phyloP scores from a whole-genome alignment of 2,888 invertebrate genomes.

The Selenia dentaria region DNA sequence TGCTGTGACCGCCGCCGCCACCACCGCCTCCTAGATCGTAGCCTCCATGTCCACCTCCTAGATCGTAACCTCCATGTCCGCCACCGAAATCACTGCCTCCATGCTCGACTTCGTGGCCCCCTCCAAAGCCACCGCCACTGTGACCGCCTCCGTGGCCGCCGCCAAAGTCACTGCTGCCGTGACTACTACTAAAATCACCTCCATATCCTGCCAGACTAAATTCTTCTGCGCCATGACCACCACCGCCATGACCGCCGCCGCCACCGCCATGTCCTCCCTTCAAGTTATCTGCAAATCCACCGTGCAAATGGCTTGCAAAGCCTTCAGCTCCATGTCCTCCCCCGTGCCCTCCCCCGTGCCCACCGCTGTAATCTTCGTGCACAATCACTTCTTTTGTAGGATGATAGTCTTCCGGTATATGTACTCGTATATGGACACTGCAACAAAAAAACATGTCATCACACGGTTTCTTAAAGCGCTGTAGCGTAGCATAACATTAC shows the following conservation, averaged over 20 bases:
- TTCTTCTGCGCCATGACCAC: slow-evolving; percentile 55
- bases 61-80: slow-evolving; percentile 46
- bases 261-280: slow-evolving; percentile 51
- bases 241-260: slow-evolving; percentile 55
- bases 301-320: slow-evolving; percentile 1
- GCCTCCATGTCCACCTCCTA: slow-evolving; percentile 54
- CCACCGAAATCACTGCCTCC: slow-evolving; percentile 48
- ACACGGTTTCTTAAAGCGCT: slow-evolving; percentile 3
- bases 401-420: slow-evolving; percentile 79
- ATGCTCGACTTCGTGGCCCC: slow-evolving; percentile 19
- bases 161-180: too few relatives aligned
- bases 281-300: slow-evolving; percentile 14
- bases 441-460: slow-evolving; percentile 46
- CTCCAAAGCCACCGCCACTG: slow-evolving; percentile 39
- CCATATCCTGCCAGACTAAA: too few relatives aligned
- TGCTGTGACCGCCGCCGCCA: slow-evolving; percentile 31
- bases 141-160: slow-evolving; percentile 37
- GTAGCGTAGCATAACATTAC: not conserved
- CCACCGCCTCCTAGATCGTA: slow-evolving; percentile 45
- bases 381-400: slow-evolving; percentile 74
- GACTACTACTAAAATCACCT: too few relatives aligned
- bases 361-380: slow-evolving; percentile 53
- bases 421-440: slow-evolving; percentile 84
- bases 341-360: slow-evolving; percentile 44
- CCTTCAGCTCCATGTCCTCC: slow-evolving; percentile 56